Base-by-base conservation (phyloP, 2,888 invertebrate genomes). In the Lydus trimaculatus region DNA sequence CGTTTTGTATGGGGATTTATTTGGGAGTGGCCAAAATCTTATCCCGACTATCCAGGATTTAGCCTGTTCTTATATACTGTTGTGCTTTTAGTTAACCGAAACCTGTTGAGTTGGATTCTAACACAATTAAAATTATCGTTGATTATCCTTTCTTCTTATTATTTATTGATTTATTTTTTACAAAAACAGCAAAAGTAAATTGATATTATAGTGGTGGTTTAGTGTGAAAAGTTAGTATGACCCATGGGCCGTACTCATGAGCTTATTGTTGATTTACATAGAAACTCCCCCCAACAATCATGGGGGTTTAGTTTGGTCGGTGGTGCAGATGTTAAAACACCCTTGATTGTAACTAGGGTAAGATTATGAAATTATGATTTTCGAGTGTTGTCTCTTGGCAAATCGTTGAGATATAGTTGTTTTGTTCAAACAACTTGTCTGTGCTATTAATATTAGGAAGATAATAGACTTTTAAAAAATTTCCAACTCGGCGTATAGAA, bases 281-380 rank as follows among this genome's bases (percentile, higher is more conserved):
- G 95, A 77, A 91, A 91, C 80, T 89, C 90, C 80, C 88, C 89
- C 77, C 89, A 89, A 77, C 90, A 91, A 80, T 92, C 92, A 81
- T 96, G 95, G 95, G 96, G 96, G 70, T 92, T 96, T 80, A 91
- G 95, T 79, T 89, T 96, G 77, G 93, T 94, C 75, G 96, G 96
- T 78, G 95, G 95, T 78, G 90, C 92, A 75, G 95, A 96, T 88
- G 90, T 95, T 81, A 92, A 93, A 82, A 91, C 94, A 63, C 95
- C 96, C 72, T 90, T 96, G 83, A 92, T 95, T 85, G 92, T 96
- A 84, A 95, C 95, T 75, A 92, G 92, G 91, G 96, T 96, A 91
- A 89, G 88, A 85, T 20, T 11, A 17, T 5, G n/a, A 5, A 36
- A 43, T 17, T 43, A 43, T 43, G 4, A 7, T 17, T 36, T 36